Evolutionary conservation across 2,797 vertebrate genomes (phyloP), one percentile per base, ranked within the genome.

Genomic region (Chelon labrosus): DNA sequence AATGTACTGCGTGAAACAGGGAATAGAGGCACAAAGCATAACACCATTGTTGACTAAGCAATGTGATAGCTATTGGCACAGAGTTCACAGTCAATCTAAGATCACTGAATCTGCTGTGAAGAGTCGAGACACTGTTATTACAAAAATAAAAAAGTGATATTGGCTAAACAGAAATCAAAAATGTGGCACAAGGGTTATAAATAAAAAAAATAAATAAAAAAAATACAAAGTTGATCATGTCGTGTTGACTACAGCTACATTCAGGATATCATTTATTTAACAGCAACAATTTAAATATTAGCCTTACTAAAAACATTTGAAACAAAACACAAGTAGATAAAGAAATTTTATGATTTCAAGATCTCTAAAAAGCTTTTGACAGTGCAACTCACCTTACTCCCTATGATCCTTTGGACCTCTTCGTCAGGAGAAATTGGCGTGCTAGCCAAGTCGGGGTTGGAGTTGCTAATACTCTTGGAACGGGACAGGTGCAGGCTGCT

Each of bases 381-480:
- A 11, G 22, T 22, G 22, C 2, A 27, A 14, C 84, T 77, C 79
- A 97, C 96, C 95, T 97, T 98, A 95, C 86, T 95, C 68, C 94
- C 94, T 25, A 97, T 95, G 83, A 97, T 97, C 46, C 95, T 93
- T 80, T 96, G 95, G 53, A 97, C 97, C 85, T 98, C 97, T 3
- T 97, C 96, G 0, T 98, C 97, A 9, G 97, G 95, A 1, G 95
- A 96, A 61, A 94, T 89, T 0, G 96, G 97, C 7, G 92, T 93
- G 72, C 87, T 94, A 0, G 96, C 96, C 83, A 98, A 90, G 83
- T 98, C 96, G 0, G 97, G 97, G 84, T 98, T 97, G 74, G 97
- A 98, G 92, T 96, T 97, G 89, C 97, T 98, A 77, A 98, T 97
- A 60, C 96, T 98, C 84, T 96, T 97, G 7, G 97, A 97, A 25